phyloP scores from a whole-genome alignment of 2,888 invertebrate genomes.

The Ctena decussata region DNA sequence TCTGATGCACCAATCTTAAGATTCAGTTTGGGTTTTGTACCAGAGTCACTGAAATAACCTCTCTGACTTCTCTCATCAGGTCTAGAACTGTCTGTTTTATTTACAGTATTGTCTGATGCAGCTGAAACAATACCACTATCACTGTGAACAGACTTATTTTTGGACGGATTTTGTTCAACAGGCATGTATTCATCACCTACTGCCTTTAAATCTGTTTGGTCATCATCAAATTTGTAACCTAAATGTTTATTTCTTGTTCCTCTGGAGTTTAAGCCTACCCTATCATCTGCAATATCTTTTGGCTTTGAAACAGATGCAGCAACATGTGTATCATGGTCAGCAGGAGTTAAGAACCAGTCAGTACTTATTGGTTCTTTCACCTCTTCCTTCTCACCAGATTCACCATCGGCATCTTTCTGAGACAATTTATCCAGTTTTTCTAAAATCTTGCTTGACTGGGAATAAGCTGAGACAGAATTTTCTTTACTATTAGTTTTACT shows the following conservation, averaged over 20 bases:
- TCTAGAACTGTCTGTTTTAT: neutral
- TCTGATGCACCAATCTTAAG: neutral
- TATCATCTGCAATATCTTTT: neutral
- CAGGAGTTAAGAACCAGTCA: constrained; percentile 73
- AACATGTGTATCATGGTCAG: constrained; percentile 67
- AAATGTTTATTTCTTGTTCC: neutral
- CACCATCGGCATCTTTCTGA: neutral
- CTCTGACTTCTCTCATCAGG: constrained; percentile 19
- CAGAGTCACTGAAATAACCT: constrained; percentile 59
- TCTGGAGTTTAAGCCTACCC: neutral
- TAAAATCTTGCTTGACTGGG: neutral
- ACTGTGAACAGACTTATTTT: constrained; percentile 35
- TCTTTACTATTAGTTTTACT: neutral
- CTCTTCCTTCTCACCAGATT: neutral
- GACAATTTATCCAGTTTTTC: neutral
- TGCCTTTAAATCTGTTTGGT: constrained; percentile 55
- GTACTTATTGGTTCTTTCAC: constrained; percentile 63
- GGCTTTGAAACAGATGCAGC: constrained; percentile 48
- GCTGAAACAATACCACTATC: constrained; percentile 44
- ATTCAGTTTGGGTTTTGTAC: neutral
- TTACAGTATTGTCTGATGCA: constrained; percentile 24
- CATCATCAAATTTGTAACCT: constrained; percentile 12
- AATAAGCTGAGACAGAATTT: too few species aligned
- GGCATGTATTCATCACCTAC: constrained; percentile 54
- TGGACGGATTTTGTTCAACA: constrained; percentile 42